Evolutionary conservation across 2,888 invertebrate genomes (phyloP).

Genomic region (Agriopis leucophaearia): DNA sequence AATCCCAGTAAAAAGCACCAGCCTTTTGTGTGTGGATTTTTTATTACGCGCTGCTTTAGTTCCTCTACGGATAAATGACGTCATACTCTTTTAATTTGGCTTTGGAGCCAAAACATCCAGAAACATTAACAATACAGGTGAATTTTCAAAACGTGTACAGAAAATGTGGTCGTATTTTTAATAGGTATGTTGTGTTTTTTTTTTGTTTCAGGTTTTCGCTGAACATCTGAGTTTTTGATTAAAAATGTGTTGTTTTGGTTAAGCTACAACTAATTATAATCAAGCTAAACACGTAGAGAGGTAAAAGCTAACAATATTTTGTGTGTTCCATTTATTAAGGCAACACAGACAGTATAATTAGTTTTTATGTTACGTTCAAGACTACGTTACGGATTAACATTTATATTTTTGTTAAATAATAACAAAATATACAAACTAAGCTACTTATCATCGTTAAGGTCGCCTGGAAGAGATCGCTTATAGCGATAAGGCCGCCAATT

Average conservation of each 20-base stretch:
- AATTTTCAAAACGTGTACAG: conserved; percentile 41
- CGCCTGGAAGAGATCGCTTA: too few species aligned
- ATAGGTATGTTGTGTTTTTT: conserved; percentile 35
- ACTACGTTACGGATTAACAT: background rate
- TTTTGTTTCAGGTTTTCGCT: conserved; percentile 27
- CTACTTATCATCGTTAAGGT: too few species aligned
- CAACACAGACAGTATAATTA: conserved; percentile 18
- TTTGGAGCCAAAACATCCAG: conserved; percentile 51
- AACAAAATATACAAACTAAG: background rate
- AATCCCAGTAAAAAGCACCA: conserved; percentile 67
- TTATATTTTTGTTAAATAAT: background rate
- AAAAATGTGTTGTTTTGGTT: conserved; percentile 25
- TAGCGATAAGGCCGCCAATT: too few species aligned
- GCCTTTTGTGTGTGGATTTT: conserved; percentile 71
- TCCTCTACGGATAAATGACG: conserved; percentile 70
- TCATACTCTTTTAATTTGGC: conserved; percentile 72
- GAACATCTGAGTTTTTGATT: conserved; percentile 32
- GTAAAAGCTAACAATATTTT: conserved; percentile 20
- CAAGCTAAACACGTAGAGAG: conserved; percentile 15
- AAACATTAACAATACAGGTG: conserved; percentile 49
- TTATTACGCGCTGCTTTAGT: conserved; percentile 74
- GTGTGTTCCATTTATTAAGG: conserved; percentile 18
- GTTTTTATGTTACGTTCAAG: conserved; percentile 14
- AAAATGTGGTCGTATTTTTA: conserved; percentile 35
- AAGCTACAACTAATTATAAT: conserved; percentile 23